Base-by-base conservation (phyloP, 2,888 invertebrate species). In the Volucella bombylans region DNA sequence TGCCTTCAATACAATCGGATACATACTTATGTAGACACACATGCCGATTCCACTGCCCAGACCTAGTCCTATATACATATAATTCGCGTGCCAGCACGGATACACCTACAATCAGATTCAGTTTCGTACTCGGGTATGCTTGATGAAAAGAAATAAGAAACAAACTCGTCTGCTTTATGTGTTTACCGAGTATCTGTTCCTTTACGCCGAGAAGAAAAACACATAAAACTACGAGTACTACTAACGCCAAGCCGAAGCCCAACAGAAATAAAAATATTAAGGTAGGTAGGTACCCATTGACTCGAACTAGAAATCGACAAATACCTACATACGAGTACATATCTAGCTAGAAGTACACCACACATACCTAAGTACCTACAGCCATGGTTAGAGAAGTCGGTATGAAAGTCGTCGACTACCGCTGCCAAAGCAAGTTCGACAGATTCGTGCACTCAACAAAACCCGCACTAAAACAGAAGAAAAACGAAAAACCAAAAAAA, bases 81-180 rank as follows among this genome's bases (percentile, higher is more conserved):
- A 47, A 57, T 69, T 47, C 64, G 64, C 62, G 62, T 64, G 62
- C 64, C 49, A 57, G 47, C 55, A 38, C 57, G n/a, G 49, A 69
- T 49, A 74, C 64, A 65, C 54, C 50, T 62, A 73, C 59, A 50
- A 31, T 31, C 31, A 31, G 31, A 31, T 6, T 31, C 6, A 31
- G 31, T 18, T 23, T 73, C 41, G 15, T 6, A 18, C 54, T 47
- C 49, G n/a, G 38, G 12, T 39, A 14, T 71, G 41, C 23, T 39
- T 62, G 10, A 31, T 10, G 14, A 38, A 45, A 14, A 15, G 54
- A 55, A 43, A 62, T 39, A 52, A 50, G 4, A 3, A 18, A n/a
- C n/a, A 49, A 49, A 43, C 18, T 31, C 45, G 31, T 47, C 61
- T 31, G 45, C 6, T n/a, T n/a, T 45, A 31, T 47, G n/a, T 61